A percentile compares a stretch with the other conserved stretches of the same genome.
phyloP scores from a whole-genome alignment of 2,888 invertebrate genomes.

The Trichogramma dendrolimi region DNA sequence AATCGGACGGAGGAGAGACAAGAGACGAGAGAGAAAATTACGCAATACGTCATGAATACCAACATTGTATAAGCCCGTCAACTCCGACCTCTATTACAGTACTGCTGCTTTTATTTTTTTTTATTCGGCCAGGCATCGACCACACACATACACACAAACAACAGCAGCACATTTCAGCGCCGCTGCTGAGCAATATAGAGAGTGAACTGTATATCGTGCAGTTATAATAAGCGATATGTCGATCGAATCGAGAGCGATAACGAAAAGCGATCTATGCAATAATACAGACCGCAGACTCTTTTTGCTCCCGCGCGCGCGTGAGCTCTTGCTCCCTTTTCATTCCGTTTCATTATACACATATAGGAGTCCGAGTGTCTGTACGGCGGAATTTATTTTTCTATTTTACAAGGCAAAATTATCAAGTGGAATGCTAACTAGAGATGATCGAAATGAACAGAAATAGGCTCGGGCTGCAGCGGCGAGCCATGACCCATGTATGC shows the following conservation, averaged over 20 bases:
- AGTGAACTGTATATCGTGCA: slow-evolving; percentile 1
- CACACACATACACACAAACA: too few species aligned
- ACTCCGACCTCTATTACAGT: slow-evolving; percentile 19
- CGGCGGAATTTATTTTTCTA: too few species aligned
- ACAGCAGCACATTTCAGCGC: background rate
- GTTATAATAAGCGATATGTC: background rate
- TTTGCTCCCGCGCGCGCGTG: background rate
- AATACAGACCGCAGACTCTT: background rate
- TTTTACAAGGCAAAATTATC: too few species aligned
- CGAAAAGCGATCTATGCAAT: slow-evolving; percentile 9
- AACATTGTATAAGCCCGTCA: slow-evolving; percentile 21
- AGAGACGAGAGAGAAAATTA: slow-evolving; percentile 20
- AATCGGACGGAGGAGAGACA: slow-evolving; percentile 2
- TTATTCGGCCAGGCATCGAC: too few species aligned
- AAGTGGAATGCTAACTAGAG: too few species aligned
- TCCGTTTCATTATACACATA: too few species aligned
- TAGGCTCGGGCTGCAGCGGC: too few species aligned
- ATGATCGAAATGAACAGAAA: too few species aligned
- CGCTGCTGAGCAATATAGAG: background rate
- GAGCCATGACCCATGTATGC: too few species aligned
- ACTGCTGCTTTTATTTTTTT: too few species aligned
- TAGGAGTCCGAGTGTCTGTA: too few species aligned
- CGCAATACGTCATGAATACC: slow-evolving; percentile 23
- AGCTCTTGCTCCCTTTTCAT: too few species aligned
- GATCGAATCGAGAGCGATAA: slow-evolving; percentile 8